A percentile compares a stretch with the other conserved stretches of the same genome.
These are phyloP conservation scores for Campylomormyrus tamandua DNA, from an alignment of 2,113 vertebrate genomes.

Conservation along the genomic window DNA sequence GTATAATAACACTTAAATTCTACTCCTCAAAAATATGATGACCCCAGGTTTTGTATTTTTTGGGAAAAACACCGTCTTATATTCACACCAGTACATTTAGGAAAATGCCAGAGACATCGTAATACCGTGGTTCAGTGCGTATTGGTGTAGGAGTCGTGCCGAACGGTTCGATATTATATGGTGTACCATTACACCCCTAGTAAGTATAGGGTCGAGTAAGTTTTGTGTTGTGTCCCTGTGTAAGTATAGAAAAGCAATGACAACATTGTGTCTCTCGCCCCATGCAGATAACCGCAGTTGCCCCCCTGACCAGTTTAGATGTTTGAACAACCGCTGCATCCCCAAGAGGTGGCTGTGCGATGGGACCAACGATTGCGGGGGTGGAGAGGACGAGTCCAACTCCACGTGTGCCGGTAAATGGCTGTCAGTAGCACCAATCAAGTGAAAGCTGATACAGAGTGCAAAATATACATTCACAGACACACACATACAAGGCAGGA, in stretches of 20 bases:
- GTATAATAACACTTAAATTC: background rate
- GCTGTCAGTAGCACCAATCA: background rate
- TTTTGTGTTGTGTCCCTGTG: background rate
- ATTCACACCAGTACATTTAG: too few relatives aligned
- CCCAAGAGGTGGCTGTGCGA: slow-evolving; percentile 96
- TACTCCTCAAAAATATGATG: background rate
- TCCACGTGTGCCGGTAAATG: slow-evolving; percentile 81
- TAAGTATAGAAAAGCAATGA: background rate
- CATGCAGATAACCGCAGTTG: slow-evolving; percentile 85
- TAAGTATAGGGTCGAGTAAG: background rate
- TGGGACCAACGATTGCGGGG: slow-evolving; percentile 87
- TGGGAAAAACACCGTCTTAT: too few relatives aligned
- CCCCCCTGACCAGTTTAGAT: slow-evolving; percentile 88
- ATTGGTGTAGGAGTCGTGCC: background rate
- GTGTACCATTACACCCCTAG: background rate
- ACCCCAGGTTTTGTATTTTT: background rate
- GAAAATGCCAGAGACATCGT: background rate
- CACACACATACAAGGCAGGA: background rate
- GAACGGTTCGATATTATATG: background rate
- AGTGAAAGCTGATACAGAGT: background rate
- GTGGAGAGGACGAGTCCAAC: slow-evolving; percentile 87
- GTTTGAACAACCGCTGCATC: slow-evolving; percentile 91
- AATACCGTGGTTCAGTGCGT: background rate
- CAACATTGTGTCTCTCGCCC: slow-evolving; percentile 8
- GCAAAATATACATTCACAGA: background rate